These are phyloP conservation scores for Cataglyphis hispanica DNA, from an alignment of 1,140 invertebrate genomes.

Conservation along the genomic window DNA sequence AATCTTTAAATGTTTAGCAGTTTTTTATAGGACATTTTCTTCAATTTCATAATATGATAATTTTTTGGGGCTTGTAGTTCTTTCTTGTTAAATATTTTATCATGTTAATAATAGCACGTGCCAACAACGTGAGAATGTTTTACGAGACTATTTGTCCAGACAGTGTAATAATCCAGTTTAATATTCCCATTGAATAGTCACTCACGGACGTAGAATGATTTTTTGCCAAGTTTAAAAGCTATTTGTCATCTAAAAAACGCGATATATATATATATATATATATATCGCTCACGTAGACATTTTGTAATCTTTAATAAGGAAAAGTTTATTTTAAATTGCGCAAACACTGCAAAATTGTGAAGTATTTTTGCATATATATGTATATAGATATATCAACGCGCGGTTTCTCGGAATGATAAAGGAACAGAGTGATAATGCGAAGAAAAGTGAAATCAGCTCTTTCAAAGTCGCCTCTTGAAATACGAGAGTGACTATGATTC, in stretches of 20 bases:
- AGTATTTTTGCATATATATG: too few relatives aligned
- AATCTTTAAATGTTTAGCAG: slow-evolving; percentile 14
- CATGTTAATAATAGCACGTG: slow-evolving; percentile 12
- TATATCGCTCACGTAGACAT: not conserved
- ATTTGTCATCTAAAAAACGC: not conserved
- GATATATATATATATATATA: not conserved
- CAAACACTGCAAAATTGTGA: not conserved
- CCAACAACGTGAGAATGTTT: slow-evolving; percentile 69
- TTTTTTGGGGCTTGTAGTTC: not conserved
- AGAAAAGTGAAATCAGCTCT: slow-evolving; percentile 71
- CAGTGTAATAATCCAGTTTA: slow-evolving; percentile 68
- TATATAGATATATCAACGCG: not conserved
- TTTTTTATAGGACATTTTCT: not conserved
- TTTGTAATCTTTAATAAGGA: not conserved
- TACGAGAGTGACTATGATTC: slow-evolving; percentile 62
- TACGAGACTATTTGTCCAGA: slow-evolving; percentile 64
- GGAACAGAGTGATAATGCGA: slow-evolving; percentile 42
- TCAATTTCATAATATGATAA: not conserved
- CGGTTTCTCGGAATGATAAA: slow-evolving; percentile 24
- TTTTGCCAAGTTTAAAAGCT: slow-evolving; percentile 46
- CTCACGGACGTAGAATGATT: slow-evolving; percentile 40
- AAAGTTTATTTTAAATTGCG: not conserved
- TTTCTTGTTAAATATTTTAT: slow-evolving; percentile 28
- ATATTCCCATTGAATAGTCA: slow-evolving; percentile 70
- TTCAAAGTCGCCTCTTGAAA: slow-evolving; percentile 60